Percentiles rank a stretch among this genome's conserved stretches.
Evolutionary conservation across 2,113 vertebrate species (phyloP).

Genomic region (Neopipo cinnamomea): DNA sequence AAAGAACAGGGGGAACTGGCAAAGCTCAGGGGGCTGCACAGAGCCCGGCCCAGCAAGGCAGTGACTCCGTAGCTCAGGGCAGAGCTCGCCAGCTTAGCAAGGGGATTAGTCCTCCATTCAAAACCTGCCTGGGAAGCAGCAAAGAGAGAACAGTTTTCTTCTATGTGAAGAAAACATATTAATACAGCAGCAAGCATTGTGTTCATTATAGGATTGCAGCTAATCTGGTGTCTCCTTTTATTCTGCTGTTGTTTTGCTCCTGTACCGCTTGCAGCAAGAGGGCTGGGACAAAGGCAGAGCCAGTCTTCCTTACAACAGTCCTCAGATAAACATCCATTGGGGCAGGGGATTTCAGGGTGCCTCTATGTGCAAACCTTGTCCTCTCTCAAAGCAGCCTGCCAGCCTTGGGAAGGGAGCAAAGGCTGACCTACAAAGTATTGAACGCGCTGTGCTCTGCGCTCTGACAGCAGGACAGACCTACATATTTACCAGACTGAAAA

Average conservation of each 20-base stretch:
- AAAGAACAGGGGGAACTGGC: background rate
- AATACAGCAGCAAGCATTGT: slow-evolving; percentile 44
- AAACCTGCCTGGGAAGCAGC: slow-evolving; percentile 31
- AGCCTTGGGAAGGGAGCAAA: background rate
- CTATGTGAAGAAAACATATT: slow-evolving; percentile 1
- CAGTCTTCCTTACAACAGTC: background rate
- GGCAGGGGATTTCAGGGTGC: background rate
- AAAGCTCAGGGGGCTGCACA: background rate
- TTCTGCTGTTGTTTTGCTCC: slow-evolving; percentile 34
- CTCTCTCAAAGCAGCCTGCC: background rate
- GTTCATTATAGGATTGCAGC: slow-evolving; percentile 57
- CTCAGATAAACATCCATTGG: background rate
- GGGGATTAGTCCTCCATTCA: slow-evolving; percentile 37
- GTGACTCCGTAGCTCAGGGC: background rate
- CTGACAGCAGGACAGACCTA: background rate
- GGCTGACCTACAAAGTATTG: background rate
- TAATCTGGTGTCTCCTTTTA: slow-evolving; percentile 61
- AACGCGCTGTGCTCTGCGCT: background rate
- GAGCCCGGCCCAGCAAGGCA: background rate
- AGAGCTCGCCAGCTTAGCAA: slow-evolving; percentile 7
- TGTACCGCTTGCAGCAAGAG: slow-evolving; percentile 26
- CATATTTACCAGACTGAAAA: slow-evolving; percentile 27
- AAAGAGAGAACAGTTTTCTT: slow-evolving; percentile 16
- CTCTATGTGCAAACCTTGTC: background rate
- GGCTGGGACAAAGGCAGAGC: background rate